Evolutionary conservation across 2,113 vertebrate genomes (phyloP).

Genomic region (Casuarius casuarius): DNA sequence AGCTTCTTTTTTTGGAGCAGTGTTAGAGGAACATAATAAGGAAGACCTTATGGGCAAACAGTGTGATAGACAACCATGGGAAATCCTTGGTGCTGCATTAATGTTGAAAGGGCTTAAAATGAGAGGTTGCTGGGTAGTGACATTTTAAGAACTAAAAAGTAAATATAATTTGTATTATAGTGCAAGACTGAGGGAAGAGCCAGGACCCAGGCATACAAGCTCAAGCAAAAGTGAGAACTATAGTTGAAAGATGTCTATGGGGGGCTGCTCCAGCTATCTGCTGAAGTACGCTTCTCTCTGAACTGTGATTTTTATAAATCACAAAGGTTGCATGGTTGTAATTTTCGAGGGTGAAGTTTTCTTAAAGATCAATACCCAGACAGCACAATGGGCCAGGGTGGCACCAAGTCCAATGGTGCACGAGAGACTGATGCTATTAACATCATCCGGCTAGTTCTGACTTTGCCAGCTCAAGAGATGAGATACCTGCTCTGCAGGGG

Average conservation of each 20-base stretch:
- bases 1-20: neutral
- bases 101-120: neutral
- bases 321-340: neutral
- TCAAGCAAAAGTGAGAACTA: neutral
- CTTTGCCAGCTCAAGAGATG: neutral
- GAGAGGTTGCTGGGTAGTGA: neutral
- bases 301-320: neutral
- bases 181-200: neutral
- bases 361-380: neutral
- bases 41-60: neutral
- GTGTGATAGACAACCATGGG: neutral
- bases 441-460: neutral
- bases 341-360: neutral
- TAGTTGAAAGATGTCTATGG: fast-evolving
- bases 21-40: neutral
- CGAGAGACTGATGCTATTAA: neutral
- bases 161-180: neutral
- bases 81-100: neutral
- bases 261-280: neutral
- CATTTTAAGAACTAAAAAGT: neutral
- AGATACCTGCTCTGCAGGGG: neutral
- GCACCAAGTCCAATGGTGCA: neutral
- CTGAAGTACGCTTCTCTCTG: neutral
- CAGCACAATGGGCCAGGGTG: neutral
- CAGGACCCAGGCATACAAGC: neutral